Base-by-base conservation (phyloP, 2,888 invertebrate genomes). In the Artemia sp. region DNA sequence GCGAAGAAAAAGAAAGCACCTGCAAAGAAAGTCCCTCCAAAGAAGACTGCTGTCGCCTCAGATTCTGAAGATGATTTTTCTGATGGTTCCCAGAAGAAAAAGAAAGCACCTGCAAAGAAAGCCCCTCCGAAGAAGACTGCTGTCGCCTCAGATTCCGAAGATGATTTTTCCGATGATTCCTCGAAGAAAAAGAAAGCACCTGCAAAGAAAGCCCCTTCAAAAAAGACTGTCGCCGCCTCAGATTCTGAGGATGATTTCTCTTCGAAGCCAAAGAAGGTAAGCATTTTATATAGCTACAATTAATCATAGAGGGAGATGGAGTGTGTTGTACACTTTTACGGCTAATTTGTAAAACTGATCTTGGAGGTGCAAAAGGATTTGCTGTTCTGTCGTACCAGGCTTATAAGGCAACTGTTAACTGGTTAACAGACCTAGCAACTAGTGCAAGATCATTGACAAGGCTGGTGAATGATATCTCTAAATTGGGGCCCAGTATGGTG, bases 91-190 rank as follows among this genome's bases (percentile, higher is more conserved):
- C 0, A 2, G 50, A 68, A 68, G 69, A 9, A 2, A n/a, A 68
- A 68, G 68, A 68, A 68, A 51, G 51, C 68, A 12, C 11, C 68
- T 51, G 50, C 50, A 12, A 64, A 58, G n/a, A 50, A 52, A 19
- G 51, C 70, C 8, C 67, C 70, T 8, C 70, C 70, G 68, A 70
- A 70, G 67, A 70, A 70, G 68, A 67, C 51, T 38, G n/a, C 52
- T 8, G 14, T 10, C 8, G 72, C 51, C 19, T 73, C 73, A 50
- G 75, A 74, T 67, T 74, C 74, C 12, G 74, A 73, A n/a, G 72
- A 71, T 8, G 38, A 38, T 38, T 38, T 38, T 6, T 38, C 38
- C 6, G 1, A 38, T 38, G 38, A 38, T 38, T 38, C 38, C 6
- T 38, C 38, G 2, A 38, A 38, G 69, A 9, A 2, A n/a, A 68